These are phyloP conservation scores for Hypselothyrea guttata DNA, from an alignment of 2,888 invertebrate species.

Conservation along the genomic window DNA sequence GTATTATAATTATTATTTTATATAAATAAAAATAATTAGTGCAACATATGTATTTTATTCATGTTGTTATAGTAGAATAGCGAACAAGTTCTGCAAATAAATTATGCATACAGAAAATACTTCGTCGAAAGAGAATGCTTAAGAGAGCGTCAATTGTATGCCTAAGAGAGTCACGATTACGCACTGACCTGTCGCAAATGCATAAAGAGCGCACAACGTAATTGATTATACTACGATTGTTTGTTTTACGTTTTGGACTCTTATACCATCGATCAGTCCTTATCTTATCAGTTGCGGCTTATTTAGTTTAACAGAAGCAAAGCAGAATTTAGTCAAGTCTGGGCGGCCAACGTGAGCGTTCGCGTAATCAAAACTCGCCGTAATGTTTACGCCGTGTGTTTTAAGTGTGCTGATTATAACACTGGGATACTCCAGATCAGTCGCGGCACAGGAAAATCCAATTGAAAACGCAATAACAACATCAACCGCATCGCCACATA, in stretches of 20 bases:
- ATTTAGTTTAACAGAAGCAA: constrained; percentile 38
- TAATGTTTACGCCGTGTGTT: constrained; percentile 43
- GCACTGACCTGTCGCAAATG: constrained; percentile 56
- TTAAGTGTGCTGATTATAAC: constrained; percentile 29
- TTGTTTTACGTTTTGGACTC: constrained; percentile 13
- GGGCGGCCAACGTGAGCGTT: constrained; percentile 53
- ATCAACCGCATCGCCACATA: constrained; percentile 2
- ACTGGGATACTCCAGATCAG: constrained; percentile 14
- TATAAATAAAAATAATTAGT: too few species aligned
- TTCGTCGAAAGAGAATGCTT: neutral
- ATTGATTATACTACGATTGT: neutral
- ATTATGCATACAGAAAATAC: too few species aligned
- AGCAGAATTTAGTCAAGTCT: constrained; percentile 59
- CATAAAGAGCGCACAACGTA: constrained; percentile 10
- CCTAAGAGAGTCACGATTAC: constrained; percentile 32
- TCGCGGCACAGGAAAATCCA: constrained; percentile 1
- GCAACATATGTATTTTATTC: too few species aligned
- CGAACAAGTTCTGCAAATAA: too few species aligned
- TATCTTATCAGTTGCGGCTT: constrained; percentile 63
- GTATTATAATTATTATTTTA: too few species aligned
- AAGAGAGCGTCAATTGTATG: constrained; percentile 5
- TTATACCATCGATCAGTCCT: constrained; percentile 45
- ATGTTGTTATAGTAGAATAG: too few species aligned
- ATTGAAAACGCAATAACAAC: neutral
- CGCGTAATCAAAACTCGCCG: constrained; percentile 28